Conservation (phyloP, 37 sponge, comb jelly and placozoan genomes). For the Oscarella lobularis region DNA sequence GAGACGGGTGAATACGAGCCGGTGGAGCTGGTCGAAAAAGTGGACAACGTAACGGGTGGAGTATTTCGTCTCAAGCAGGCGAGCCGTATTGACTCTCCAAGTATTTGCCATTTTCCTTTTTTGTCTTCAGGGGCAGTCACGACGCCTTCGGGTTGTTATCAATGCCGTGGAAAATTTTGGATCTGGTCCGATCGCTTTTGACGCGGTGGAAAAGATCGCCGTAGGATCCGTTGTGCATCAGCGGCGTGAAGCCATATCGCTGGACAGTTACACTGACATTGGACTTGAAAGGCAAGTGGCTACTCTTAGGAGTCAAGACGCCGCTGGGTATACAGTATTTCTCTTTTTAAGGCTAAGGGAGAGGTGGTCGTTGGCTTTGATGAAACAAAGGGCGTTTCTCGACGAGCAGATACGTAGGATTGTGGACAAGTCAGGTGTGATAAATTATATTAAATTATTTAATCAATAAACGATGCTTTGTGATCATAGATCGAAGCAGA, state of each 20-base stretch:
- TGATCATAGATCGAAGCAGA: not conserved
- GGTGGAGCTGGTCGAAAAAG: conserved; percentile 63
- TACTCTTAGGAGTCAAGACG: too few relatives aligned
- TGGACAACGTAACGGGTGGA: conserved; percentile 78
- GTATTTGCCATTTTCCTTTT: not conserved
- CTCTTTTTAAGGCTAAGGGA: conserved; percentile 54
- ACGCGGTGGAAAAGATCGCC: conserved; percentile 75
- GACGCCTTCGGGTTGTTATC: conserved; percentile 61
- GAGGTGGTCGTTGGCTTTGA: conserved; percentile 79
- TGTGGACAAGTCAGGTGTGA: conserved; percentile 58
- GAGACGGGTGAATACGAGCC: conserved; percentile 89
- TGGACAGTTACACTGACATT: conserved; percentile 79
- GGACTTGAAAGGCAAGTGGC: conserved; percentile 8
- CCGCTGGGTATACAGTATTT: not conserved
- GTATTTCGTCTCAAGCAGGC: conserved; percentile 77
- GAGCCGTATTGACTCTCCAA: not conserved
- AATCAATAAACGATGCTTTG: too few relatives aligned
- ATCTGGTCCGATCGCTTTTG: conserved; percentile 33
- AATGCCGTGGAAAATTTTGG: conserved; percentile 12
- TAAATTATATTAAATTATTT: too few relatives aligned
- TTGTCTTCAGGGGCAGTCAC: conserved; percentile 67
- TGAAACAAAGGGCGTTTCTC: conserved; percentile 82
- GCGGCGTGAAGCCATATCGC: conserved; percentile 45
- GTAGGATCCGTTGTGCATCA: conserved; percentile 16
- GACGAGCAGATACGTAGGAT: conserved; percentile 74